Evolutionary conservation across 2,113 vertebrate species (phyloP).

Genomic region (Chionomys nivalis): DNA sequence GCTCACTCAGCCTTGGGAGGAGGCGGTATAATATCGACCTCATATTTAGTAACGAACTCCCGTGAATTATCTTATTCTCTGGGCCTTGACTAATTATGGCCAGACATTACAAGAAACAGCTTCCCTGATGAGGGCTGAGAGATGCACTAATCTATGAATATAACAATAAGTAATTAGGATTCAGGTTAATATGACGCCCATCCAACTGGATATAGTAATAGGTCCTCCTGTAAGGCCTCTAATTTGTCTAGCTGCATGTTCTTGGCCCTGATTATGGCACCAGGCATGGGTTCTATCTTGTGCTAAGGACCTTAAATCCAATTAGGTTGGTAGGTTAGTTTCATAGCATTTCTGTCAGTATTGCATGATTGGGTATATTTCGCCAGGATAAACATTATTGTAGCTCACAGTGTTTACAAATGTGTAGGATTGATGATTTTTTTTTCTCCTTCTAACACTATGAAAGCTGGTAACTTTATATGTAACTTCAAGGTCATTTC

Average conservation of each 20-base stretch:
- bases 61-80: not conserved
- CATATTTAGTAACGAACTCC: not conserved
- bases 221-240: not conserved
- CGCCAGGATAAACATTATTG: not conserved
- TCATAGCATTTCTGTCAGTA: not conserved
- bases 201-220: not conserved
- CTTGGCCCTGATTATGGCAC: not conserved
- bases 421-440: not conserved
- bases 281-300: not conserved
- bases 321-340: not conserved
- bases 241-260: not conserved
- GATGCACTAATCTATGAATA: not conserved
- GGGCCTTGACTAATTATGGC: not conserved
- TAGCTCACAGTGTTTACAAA: not conserved
- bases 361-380: not conserved
- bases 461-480: not conserved
- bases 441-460: not conserved
- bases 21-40: not conserved
- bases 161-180: not conserved
- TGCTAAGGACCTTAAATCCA: not conserved
- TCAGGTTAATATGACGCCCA: not conserved
- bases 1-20: not conserved
- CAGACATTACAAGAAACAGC: not conserved
- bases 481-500: too few species aligned
- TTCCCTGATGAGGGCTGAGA: not conserved